These are phyloP conservation scores for Hypolimnas misippus DNA, from an alignment of 2,888 invertebrate species.

Conservation along the genomic window DNA sequence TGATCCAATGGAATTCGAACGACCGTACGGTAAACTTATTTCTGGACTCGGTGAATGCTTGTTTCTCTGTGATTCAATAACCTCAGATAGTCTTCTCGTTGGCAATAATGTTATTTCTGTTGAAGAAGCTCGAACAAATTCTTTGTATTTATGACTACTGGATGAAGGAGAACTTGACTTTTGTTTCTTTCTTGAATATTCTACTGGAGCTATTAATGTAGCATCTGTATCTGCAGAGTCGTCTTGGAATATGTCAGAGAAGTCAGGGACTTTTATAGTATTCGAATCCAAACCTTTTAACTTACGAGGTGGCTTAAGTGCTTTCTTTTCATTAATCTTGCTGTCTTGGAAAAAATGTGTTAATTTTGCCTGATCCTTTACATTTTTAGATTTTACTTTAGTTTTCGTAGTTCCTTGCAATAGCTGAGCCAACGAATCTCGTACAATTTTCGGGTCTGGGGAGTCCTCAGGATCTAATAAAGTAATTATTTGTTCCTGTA, in stretches of 20 bases:
- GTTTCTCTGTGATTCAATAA: slow-evolving; percentile 48
- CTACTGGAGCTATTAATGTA: slow-evolving; percentile 52
- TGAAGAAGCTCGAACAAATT: slow-evolving; percentile 49
- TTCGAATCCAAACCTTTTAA: slow-evolving; percentile 66
- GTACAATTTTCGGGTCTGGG: slow-evolving; percentile 60
- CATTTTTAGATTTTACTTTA: slow-evolving; percentile 49
- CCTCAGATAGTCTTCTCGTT: slow-evolving; percentile 59
- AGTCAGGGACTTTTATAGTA: slow-evolving; percentile 53
- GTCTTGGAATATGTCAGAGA: slow-evolving; percentile 58
- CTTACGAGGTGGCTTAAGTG: slow-evolving; percentile 57
- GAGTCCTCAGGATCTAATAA: slow-evolving; percentile 69
- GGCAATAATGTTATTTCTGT: slow-evolving; percentile 47
- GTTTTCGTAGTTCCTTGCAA: slow-evolving; percentile 61
- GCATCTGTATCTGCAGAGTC: slow-evolving; percentile 65
- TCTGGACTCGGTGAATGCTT: slow-evolving; percentile 62
- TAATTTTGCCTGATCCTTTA: slow-evolving; percentile 48
- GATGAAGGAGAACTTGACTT: slow-evolving; percentile 46
- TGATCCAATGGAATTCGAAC: slow-evolving; percentile 65
- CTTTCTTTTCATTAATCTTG: slow-evolving; percentile 48
- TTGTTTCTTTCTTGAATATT: slow-evolving; percentile 45
- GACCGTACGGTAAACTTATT: slow-evolving; percentile 45
- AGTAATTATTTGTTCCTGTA: slow-evolving; percentile 73
- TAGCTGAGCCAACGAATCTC: slow-evolving; percentile 63
- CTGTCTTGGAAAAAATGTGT: slow-evolving; percentile 57
- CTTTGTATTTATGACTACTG: slow-evolving; percentile 45